Base-by-base conservation (phyloP, 2,113 vertebrate species). In the Coryphaenoides rupestris region DNA sequence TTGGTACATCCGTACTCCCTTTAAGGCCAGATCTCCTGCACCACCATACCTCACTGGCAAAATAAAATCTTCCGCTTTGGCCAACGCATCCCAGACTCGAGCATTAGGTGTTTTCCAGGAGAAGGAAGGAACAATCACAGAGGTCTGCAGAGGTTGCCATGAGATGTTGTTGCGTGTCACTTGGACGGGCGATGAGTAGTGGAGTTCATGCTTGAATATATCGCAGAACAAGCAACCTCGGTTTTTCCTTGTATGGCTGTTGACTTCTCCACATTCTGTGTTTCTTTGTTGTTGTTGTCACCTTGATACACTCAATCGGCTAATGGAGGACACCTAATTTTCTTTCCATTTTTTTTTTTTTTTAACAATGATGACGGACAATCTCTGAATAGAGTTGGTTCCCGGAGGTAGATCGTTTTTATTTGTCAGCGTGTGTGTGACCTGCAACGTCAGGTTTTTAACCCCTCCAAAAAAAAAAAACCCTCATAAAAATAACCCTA, bases 21-120 rank as follows among this genome's bases (percentile, higher is more conserved):
- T 78, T 75, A 76, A 88, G 82, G 79, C 79, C n/a, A n/a, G n/a
- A n/a, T n/a, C n/a, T n/a, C n/a, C n/a, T n/a, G n/a, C n/a, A n/a
- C n/a, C n/a, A n/a, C n/a, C 16, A 90, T 86, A 90, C 86, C 87
- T 92, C 89, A 80, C 15, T 77, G 76, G 62, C 82, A n/a, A n/a
- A n/a, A n/a, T n/a, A n/a, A 82, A 86, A 76, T 76, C 70, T 79
- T 91, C 88, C 85, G 83, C n/a, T n/a, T n/a, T 74, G 63, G 68
- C 83, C 83, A 62, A 69, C 65, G 83, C 80, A 84, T 88, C 77
- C 75, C 81, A 76, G 79, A 77, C 71, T 77, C 17, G 47, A 14
- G 47, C 47, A 50, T 50, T 40, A 40, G 33, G 33, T 9, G n/a
- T 40, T 40, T 40, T 40, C 33, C 9, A 40, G 33, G 33, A 40